Evolutionary conservation across 2,888 invertebrate species (phyloP).

Genomic region (Eupsilia transversa): DNA sequence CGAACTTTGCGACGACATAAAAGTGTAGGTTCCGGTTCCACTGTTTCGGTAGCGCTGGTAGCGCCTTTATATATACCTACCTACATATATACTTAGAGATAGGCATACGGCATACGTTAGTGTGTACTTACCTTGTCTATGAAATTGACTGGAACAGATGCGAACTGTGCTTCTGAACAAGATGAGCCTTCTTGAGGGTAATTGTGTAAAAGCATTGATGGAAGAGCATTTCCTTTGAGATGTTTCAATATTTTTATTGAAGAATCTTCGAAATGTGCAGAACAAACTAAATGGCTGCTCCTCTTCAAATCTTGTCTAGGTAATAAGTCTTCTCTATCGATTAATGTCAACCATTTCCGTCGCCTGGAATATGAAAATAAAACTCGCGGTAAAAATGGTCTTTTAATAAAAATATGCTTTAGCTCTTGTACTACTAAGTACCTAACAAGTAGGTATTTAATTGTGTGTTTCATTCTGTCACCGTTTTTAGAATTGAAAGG

Average conservation of each 20-base stretch:
- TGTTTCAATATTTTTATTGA: constrained; percentile 8
- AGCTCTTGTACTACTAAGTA: background rate
- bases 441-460: background rate
- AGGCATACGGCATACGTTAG: too few species aligned
- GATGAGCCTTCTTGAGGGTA: background rate
- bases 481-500: too few species aligned
- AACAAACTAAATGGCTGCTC: constrained; percentile 4
- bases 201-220: background rate
- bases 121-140: too few species aligned
- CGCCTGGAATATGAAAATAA: constrained; percentile 1
- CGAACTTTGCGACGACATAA: too few species aligned
- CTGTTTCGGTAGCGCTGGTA: too few species aligned
- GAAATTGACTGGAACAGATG: too few species aligned
- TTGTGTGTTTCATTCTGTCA: background rate
- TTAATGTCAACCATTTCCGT: background rate
- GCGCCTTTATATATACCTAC: too few species aligned
- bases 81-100: too few species aligned
- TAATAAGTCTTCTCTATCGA: constrained; percentile 9
- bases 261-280: constrained; percentile 7
- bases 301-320: background rate
- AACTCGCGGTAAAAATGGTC: background rate
- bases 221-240: background rate
- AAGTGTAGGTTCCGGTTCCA: too few species aligned
- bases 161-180: too few species aligned
- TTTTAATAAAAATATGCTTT: background rate